A percentile compares a stretch with the other conserved stretches of the same genome.
phyloP scores from a whole-genome alignment of 2,113 vertebrate species.

The Rhinoderma darwinii region DNA sequence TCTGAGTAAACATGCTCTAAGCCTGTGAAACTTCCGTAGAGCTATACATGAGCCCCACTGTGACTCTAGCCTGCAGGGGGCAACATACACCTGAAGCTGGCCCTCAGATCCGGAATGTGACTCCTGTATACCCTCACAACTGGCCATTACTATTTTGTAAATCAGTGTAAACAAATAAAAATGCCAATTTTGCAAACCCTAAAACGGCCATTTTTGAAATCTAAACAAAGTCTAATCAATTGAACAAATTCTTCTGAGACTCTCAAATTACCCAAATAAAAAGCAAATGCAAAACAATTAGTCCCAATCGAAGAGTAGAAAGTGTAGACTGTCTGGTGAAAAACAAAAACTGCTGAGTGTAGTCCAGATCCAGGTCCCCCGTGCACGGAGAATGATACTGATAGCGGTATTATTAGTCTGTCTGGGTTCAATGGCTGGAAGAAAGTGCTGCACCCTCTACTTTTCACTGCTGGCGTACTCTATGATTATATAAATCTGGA shows the following conservation, averaged over 20 bases:
- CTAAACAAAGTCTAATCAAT: neutral
- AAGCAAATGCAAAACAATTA: neutral
- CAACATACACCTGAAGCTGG: too few species aligned
- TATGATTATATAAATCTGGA: slow-evolving; percentile 24
- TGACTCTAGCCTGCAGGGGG: too few species aligned
- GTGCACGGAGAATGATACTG: neutral
- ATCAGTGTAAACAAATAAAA: too few species aligned
- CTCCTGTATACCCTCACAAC: too few species aligned
- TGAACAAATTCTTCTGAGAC: neutral
- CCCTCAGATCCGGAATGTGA: too few species aligned
- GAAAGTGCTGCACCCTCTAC: neutral
- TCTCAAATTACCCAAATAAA: neutral
- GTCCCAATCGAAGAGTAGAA: neutral
- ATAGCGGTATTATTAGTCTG: slow-evolving; percentile 14
- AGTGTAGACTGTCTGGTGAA: neutral
- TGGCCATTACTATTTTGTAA: too few species aligned
- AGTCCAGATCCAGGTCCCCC: neutral
- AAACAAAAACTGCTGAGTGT: neutral
- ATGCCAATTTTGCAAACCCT: too few species aligned
- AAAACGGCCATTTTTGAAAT: neutral
- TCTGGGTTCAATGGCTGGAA: slow-evolving; percentile 12
- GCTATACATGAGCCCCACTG: too few species aligned
- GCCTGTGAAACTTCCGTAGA: too few species aligned
- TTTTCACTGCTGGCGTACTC: neutral
- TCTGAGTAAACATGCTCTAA: too few species aligned